Percentiles rank a stretch among this genome's conserved stretches.
Evolutionary conservation across 2,797 vertebrate species (phyloP).

Genomic region (Enteromius trimaculatus): DNA sequence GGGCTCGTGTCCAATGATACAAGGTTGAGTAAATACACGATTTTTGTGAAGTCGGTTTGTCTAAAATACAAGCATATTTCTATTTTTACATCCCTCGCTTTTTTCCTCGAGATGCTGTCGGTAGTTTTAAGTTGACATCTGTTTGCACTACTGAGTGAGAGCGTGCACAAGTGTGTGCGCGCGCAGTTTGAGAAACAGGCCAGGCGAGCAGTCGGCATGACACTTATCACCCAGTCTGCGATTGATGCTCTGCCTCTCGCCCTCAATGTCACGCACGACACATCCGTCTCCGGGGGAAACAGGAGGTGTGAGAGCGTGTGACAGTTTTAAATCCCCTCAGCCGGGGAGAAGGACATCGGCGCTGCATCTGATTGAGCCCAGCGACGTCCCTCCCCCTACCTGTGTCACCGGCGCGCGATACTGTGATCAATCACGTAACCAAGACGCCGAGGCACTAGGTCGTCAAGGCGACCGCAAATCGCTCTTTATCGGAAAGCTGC

Average conservation of each 20-base stretch:
- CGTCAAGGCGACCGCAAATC: constrained; percentile 79
- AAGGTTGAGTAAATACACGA: not conserved
- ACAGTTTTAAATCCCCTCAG: constrained; percentile 67
- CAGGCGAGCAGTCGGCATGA: constrained; percentile 37
- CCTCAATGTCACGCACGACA: constrained; percentile 69
- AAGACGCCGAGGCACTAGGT: constrained; percentile 73
- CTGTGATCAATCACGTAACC: constrained; percentile 75
- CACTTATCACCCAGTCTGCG: constrained; percentile 55
- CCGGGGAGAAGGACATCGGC: constrained; percentile 73
- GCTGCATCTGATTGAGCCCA: constrained; percentile 42
- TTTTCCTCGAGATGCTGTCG: constrained; percentile 5
- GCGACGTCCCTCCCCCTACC: constrained; percentile 25
- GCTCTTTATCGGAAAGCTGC: constrained; percentile 74
- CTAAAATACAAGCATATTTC: constrained; percentile 12
- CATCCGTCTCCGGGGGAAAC: constrained; percentile 77
- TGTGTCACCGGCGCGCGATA: constrained; percentile 55
- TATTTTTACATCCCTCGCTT: constrained; percentile 1
- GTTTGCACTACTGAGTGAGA: constrained; percentile 20
- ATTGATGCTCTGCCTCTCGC: constrained; percentile 61
- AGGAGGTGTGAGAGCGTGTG: constrained; percentile 62
- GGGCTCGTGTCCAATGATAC: not conserved
- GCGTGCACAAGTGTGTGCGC: constrained; percentile 15
- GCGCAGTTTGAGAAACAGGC: constrained; percentile 29
- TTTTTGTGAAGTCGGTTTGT: not conserved
- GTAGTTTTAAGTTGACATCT: constrained; percentile 33